These are phyloP conservation scores for Drosophila ochracea DNA, from an alignment of 2,888 invertebrate genomes.

Conservation along the genomic window DNA sequence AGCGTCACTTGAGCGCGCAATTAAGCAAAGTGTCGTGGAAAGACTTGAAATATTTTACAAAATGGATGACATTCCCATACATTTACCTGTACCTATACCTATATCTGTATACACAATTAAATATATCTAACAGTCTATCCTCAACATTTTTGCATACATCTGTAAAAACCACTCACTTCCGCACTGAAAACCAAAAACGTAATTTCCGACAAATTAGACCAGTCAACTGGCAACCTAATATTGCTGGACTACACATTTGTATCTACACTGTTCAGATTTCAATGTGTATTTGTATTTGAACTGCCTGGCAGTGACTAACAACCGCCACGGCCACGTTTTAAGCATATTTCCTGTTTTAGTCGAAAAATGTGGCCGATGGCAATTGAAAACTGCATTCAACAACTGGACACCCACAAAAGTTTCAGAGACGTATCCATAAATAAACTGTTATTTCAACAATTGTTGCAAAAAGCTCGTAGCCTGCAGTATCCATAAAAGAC, in stretches of 20 bases:
- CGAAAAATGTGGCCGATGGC: constrained; percentile 42
- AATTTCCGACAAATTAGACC: constrained; percentile 80
- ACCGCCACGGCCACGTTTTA: constrained; percentile 62
- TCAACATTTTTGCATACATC: constrained; percentile 54
- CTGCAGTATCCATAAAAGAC: constrained; percentile 6
- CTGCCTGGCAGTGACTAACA: constrained; percentile 57
- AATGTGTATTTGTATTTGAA: constrained; percentile 35
- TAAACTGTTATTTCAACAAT: constrained; percentile 12
- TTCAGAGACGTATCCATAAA: constrained; percentile 45
- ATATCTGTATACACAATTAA: neutral
- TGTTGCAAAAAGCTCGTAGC: constrained; percentile 1
- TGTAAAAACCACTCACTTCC: constrained; percentile 50
- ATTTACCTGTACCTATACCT: neutral
- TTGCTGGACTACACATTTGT: constrained; percentile 36
- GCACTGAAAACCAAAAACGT: constrained; percentile 69
- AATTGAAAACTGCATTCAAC: constrained; percentile 15
- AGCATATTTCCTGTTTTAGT: constrained; percentile 76
- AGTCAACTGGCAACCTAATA: constrained; percentile 72
- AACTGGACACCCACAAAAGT: constrained; percentile 53
- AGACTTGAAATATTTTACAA: constrained; percentile 66
- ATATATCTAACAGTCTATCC: neutral
- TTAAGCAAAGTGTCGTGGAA: constrained; percentile 75
- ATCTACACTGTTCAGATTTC: constrained; percentile 6
- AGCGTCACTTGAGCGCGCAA: constrained; percentile 74
- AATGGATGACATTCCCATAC: constrained; percentile 30